A percentile compares a stretch with the other conserved stretches of the same genome.
phyloP scores from a whole-genome alignment of 2,888 invertebrate species.

The Argynnis bischoffii region DNA sequence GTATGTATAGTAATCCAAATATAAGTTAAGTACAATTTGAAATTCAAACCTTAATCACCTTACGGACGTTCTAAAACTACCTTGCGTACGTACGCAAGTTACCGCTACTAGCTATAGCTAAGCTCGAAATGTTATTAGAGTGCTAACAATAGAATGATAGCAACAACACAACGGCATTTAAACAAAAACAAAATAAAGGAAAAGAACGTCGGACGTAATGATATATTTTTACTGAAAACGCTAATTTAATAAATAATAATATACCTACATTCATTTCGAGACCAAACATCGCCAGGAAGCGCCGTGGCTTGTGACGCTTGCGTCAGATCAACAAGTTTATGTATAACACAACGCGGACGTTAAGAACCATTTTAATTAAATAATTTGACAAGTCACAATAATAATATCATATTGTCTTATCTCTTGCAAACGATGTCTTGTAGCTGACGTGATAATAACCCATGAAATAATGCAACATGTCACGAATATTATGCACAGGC shows the following conservation, averaged over 20 bases:
- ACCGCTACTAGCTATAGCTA: too few species aligned
- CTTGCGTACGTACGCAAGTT: too few species aligned
- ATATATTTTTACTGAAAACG: not conserved
- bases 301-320: not conserved
- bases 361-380: slow-evolving; percentile 7
- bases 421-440: not conserved
- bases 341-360: not conserved
- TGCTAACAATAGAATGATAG: too few species aligned
- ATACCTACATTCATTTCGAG: not conserved
- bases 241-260: slow-evolving; percentile 1
- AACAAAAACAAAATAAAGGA: not conserved
- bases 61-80: too few species aligned
- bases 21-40: too few species aligned
- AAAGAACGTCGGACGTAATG: not conserved
- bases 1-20: too few species aligned
- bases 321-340: slow-evolving; percentile 6
- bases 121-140: too few species aligned
- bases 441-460: too few species aligned
- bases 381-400: slow-evolving; percentile 18
- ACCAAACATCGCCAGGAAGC: slow-evolving; percentile 10
- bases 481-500: too few species aligned
- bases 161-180: too few species aligned
- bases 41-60: too few species aligned
- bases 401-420: slow-evolving; percentile 11
- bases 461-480: too few species aligned